A percentile compares a stretch with the other conserved stretches of the same genome.
phyloP scores from a whole-genome alignment of 2,888 invertebrate genomes.

The Xanthia icteritia region DNA sequence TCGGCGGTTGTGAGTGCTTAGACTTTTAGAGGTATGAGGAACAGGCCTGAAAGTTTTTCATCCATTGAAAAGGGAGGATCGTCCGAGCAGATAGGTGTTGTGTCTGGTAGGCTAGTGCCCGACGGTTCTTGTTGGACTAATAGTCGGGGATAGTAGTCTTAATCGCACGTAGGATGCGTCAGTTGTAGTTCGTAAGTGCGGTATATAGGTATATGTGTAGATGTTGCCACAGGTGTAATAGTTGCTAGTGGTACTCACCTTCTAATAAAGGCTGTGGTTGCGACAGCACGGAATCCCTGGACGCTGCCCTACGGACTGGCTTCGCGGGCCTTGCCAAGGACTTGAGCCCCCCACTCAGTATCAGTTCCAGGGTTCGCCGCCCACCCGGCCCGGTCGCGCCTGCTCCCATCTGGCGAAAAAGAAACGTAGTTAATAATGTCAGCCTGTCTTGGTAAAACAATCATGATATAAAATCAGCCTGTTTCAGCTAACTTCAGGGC shows the following conservation, averaged over 20 bases:
- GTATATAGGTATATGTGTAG: no score
- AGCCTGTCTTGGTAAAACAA: neutral
- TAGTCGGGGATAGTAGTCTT: no score
- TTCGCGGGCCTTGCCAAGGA: constrained; percentile 84
- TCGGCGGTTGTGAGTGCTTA: neutral
- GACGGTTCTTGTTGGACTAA: neutral
- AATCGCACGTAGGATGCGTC: neutral
- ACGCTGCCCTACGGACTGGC: constrained; percentile 86
- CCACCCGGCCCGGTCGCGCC: constrained; percentile 86
- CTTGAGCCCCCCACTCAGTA: constrained; percentile 86
- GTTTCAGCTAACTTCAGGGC: neutral
- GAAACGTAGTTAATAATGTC: neutral
- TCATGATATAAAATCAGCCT: neutral
- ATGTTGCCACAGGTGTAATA: neutral
- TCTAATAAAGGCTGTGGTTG: constrained; percentile 87
- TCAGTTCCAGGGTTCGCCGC: constrained; percentile 83
- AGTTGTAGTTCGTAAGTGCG: neutral
- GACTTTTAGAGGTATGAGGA: neutral
- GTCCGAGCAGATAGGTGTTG: neutral
- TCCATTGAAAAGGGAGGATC: neutral
- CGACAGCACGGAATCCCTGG: constrained; percentile 87
- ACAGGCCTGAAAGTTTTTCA: neutral
- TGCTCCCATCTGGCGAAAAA: constrained; percentile 84
- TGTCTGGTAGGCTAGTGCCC: neutral
- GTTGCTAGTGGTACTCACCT: constrained; percentile 73